Evolutionary conservation across 2,113 vertebrate genomes (phyloP).

Genomic region (Leucoraja erinaceus): DNA sequence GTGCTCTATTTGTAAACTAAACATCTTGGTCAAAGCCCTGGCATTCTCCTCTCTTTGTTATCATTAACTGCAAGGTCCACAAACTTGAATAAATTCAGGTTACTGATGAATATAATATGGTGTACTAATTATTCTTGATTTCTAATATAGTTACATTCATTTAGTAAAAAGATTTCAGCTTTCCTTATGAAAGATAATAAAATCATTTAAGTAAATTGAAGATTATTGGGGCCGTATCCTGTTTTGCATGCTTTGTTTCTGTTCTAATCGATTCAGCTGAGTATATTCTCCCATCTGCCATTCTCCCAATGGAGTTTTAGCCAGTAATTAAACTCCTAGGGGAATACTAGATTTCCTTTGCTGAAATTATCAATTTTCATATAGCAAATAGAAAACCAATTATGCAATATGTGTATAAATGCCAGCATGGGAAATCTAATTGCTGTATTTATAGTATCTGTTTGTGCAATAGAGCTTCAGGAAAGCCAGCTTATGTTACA

Average conservation of each 20-base stretch:
- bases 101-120: background rate
- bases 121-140: background rate
- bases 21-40: too few relatives aligned
- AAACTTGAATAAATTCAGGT: background rate
- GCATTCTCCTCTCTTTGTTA: background rate
- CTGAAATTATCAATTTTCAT: conserved; percentile 16
- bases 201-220: background rate
- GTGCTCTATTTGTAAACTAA: too few relatives aligned
- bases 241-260: background rate
- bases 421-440: conserved; percentile 23
- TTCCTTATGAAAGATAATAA: background rate
- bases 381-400: conserved; percentile 5
- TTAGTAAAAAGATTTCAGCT: background rate
- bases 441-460: conserved; percentile 6
- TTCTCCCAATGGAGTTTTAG: background rate
- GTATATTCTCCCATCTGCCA: conserved; percentile 7
- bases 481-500: background rate
- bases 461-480: background rate
- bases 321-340: conserved; percentile 20
- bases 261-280: background rate
- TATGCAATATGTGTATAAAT: conserved; percentile 25
- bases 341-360: conserved; percentile 10
- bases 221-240: background rate
- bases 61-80: too few relatives aligned
- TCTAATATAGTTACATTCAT: background rate